These are phyloP conservation scores for Panonychus citri DNA, from an alignment of 1,140 invertebrate species.

Conservation along the genomic window DNA sequence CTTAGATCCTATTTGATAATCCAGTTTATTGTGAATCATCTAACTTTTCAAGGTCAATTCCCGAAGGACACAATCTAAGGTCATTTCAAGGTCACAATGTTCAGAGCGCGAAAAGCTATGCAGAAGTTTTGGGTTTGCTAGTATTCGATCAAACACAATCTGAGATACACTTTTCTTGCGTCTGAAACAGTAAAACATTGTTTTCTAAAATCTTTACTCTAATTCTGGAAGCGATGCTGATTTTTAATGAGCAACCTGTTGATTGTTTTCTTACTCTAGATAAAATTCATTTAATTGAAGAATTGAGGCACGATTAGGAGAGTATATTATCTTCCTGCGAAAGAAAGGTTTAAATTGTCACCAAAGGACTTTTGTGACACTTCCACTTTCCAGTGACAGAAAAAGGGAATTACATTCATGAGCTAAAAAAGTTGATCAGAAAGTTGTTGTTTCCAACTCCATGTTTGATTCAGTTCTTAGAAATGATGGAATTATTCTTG, in stretches of 20 bases:
- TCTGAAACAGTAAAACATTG: neutral
- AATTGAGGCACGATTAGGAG: slow-evolving; percentile 25
- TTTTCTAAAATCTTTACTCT: too few relatives aligned
- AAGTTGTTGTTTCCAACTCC: too few relatives aligned
- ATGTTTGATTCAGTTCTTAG: too few relatives aligned
- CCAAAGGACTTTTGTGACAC: slow-evolving; percentile 24
- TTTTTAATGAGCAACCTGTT: neutral
- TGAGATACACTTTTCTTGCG: too few relatives aligned
- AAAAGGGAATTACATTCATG: slow-evolving; percentile 22
- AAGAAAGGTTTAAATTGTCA: slow-evolving; percentile 28
- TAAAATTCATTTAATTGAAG: slow-evolving; percentile 24
- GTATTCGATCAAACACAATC: too few relatives aligned
- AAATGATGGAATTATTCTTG: too few relatives aligned
- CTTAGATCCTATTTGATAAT: slow-evolving; percentile 22
- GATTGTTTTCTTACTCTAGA: slow-evolving; percentile 16
- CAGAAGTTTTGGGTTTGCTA: too few relatives aligned
- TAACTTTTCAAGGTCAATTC: slow-evolving; percentile 8
- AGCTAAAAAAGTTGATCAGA: too few relatives aligned
- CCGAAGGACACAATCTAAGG: slow-evolving; percentile 10
- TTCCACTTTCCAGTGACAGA: slow-evolving; percentile 19
- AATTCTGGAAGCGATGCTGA: neutral
- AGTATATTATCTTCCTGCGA: slow-evolving; percentile 27
- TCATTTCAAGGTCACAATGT: slow-evolving; percentile 3
- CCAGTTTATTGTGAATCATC: slow-evolving; percentile 17
- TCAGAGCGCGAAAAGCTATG: too few relatives aligned